Evolutionary conservation across 2,797 vertebrate genomes (phyloP), one percentile per base, ranked within the genome.

Genomic region (Rhabdomys pumilio): DNA sequence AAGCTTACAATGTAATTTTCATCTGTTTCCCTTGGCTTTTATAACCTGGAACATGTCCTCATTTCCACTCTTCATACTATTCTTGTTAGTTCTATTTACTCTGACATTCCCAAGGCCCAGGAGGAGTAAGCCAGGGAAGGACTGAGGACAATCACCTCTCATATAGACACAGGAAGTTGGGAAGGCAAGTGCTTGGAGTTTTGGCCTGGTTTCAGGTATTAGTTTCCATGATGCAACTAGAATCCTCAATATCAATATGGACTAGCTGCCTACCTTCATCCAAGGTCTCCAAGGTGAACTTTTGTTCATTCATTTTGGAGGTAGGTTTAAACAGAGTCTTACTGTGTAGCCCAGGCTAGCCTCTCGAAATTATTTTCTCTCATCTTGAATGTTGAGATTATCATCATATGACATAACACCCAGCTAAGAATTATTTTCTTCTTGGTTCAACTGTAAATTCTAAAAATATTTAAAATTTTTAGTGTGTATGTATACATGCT

Each of bases 361-460:
- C 29, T 61, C 41, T 59, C 26, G 13, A 6, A 26, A 76, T 61
- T 20, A 10, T 29, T 19, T 89, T 47, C 29, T 34, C 41, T 61
- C 55, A 8, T 61, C 12, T 17, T 47, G 26, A 76, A 20, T 61
- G 26, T 29, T 76, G 29, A 41, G 8, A 19, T 87, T 57, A 55
- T 53, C 57, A n/a, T 44, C 55, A 44, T 29, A 12, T 20, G 31
- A 65, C 14, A 61, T 61, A 41, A n/a, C 5, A 89, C 69, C 77
- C 73, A 47, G n/a, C 73, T 85, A 92, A 92, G 55, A 4, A n/a
- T 22, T 8, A 41, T 50, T 84, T 41, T 69, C 85, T 91, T 76
- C 83, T 94, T 97, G 44, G 61, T 50, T 85, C 61, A 50, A 67
- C 44, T 93, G 55, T 67, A 29, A 65, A 75, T 95, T 89, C 53